Conservation (phyloP, 1,140 invertebrate genomes). For the Stenopsyche tienmushanensis region DNA sequence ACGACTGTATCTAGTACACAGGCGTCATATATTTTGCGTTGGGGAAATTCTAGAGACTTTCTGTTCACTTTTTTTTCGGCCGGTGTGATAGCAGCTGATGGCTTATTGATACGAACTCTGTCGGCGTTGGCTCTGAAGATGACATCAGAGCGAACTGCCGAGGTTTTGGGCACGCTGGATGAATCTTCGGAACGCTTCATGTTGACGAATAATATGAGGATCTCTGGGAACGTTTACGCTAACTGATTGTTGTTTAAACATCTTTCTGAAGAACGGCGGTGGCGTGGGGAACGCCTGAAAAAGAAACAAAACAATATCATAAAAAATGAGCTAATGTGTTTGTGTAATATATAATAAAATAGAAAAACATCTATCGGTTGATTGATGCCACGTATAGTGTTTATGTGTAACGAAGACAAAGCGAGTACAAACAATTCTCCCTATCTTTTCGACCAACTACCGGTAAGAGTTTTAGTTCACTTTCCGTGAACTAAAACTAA, state of each 20-base stretch:
- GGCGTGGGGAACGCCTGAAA: slow-evolving; percentile 23
- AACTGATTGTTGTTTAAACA: slow-evolving; percentile 5
- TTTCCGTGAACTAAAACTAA: neutral
- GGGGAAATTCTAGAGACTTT: slow-evolving; percentile 35
- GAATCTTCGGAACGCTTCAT: slow-evolving; percentile 34
- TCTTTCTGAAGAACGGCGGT: slow-evolving; percentile 5
- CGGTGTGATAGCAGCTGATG: slow-evolving; percentile 2
- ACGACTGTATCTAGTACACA: slow-evolving; percentile 24
- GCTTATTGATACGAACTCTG: slow-evolving; percentile 5
- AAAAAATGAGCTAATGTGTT: neutral
- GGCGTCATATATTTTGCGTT: slow-evolving; percentile 35
- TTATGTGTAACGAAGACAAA: neutral
- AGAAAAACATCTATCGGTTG: neutral
- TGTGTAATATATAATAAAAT: no score
- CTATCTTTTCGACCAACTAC: no score
- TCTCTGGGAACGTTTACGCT: neutral
- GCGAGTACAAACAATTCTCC: neutral
- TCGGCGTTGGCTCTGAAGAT: neutral
- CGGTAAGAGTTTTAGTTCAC: no score
- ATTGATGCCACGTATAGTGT: neutral
- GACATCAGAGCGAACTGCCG: slow-evolving; percentile 22
- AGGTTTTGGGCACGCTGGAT: neutral
- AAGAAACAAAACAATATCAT: neutral
- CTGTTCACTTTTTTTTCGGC: slow-evolving; percentile 29
- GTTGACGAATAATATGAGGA: neutral